phyloP scores from a whole-genome alignment of 1,140 invertebrate species.

The Lucilia sericata region DNA sequence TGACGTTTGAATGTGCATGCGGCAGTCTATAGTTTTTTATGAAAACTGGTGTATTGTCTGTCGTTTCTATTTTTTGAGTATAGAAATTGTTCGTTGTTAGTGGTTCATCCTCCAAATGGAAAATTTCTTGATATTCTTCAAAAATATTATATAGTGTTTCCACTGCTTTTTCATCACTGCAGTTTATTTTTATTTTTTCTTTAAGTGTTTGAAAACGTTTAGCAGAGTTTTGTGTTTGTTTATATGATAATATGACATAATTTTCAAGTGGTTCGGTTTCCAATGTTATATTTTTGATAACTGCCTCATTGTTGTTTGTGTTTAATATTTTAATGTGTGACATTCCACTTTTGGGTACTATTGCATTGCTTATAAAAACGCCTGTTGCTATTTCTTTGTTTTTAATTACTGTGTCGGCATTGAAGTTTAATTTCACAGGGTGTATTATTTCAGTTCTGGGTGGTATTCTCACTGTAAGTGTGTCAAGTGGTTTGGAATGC shows the following conservation, averaged over 20 bases:
- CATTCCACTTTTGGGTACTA: conserved; percentile 5
- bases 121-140: conserved; percentile 44
- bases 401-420: neutral
- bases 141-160: neutral
- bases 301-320: neutral
- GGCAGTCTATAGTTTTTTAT: conserved; percentile 62
- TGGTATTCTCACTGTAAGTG: neutral
- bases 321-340: conserved; percentile 20
- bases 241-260: neutral
- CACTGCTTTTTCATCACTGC: neutral
- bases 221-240: neutral
- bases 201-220: neutral
- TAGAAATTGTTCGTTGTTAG: conserved; percentile 51
- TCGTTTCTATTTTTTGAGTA: conserved; percentile 53
- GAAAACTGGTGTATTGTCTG: conserved; percentile 54
- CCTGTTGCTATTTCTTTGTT: conserved; percentile 9
- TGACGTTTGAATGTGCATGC: conserved; percentile 59
- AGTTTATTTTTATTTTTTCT: conserved; percentile 14
- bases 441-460: conserved; percentile 28
- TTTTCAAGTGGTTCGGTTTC: conserved; percentile 8
- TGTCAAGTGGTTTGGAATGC: neutral
- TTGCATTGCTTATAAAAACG: conserved; percentile 25
- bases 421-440: neutral
- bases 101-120: conserved; percentile 49
- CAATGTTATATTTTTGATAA: neutral